Conservation (phyloP, 2,888 invertebrate species). For the Dynastes hyllus region DNA sequence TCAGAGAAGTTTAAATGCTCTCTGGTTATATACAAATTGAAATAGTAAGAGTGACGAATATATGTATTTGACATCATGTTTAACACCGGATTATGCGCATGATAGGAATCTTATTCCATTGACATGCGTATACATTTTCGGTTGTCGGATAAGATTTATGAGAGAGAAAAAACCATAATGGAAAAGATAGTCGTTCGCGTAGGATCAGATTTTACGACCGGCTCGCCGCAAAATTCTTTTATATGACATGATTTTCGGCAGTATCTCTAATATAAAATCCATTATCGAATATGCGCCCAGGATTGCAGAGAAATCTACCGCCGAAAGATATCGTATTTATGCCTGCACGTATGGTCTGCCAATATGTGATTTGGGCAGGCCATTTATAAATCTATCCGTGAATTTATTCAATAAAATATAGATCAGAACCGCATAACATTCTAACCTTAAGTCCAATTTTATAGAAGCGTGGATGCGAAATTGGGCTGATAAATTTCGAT, state of each 20-base stretch:
- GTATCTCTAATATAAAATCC: constrained; percentile 17
- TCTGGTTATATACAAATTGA: too few species aligned
- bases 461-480: too few species aligned
- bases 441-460: too few species aligned
- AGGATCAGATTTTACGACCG: constrained; percentile 1
- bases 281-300: constrained; percentile 1
- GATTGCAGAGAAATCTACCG: neutral
- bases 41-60: too few species aligned
- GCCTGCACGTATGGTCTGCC: neutral
- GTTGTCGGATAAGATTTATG: neutral
- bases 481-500: too few species aligned
- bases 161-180: neutral
- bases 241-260: neutral
- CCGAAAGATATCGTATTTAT: neutral
- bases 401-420: neutral
- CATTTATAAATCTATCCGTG: constrained; percentile 6
- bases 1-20: too few species aligned
- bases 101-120: neutral
- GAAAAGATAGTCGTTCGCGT: neutral
- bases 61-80: too few species aligned
- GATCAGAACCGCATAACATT: too few species aligned
- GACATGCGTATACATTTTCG: neutral
- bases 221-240: neutral
- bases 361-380: neutral
- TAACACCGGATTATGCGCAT: neutral